These are phyloP conservation scores for Natrix natrix DNA, from an alignment of 2,797 vertebrate genomes.

Conservation along the genomic window DNA sequence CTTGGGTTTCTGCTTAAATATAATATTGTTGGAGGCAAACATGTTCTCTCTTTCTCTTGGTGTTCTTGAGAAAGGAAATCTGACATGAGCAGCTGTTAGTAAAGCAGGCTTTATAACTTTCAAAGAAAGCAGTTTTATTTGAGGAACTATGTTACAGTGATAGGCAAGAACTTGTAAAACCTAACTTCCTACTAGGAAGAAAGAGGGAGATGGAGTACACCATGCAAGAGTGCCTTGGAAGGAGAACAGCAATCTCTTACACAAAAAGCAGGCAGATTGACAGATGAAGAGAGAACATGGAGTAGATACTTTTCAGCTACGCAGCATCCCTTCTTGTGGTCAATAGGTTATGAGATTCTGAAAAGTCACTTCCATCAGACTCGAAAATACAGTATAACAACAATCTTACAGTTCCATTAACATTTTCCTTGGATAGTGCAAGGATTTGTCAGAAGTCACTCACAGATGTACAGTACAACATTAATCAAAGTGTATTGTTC, in stretches of 20 bases:
- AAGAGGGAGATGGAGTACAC: not conserved
- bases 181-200: not conserved
- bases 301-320: not conserved
- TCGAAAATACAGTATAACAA: not conserved
- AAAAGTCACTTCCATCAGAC: not conserved
- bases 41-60: not conserved
- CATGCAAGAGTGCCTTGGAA: not conserved
- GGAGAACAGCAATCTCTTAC: not conserved
- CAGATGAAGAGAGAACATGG: not conserved
- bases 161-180: not conserved
- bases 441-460: not conserved
- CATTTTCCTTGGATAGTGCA: not conserved
- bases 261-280: not conserved
- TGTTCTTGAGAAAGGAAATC: not conserved
- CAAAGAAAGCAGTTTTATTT: not conserved
- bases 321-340: not conserved
- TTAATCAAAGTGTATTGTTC: not conserved
- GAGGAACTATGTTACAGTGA: not conserved
- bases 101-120: not conserved
- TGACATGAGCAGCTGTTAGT: not conserved
- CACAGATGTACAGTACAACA: not conserved
- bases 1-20: not conserved
- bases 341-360: not conserved
- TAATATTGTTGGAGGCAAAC: not conserved
- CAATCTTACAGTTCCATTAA: not conserved